A percentile compares a stretch with the other conserved stretches of the same genome.
phyloP scores from a whole-genome alignment of 2,113 vertebrate species.

The Thamnophis sirtalis region DNA sequence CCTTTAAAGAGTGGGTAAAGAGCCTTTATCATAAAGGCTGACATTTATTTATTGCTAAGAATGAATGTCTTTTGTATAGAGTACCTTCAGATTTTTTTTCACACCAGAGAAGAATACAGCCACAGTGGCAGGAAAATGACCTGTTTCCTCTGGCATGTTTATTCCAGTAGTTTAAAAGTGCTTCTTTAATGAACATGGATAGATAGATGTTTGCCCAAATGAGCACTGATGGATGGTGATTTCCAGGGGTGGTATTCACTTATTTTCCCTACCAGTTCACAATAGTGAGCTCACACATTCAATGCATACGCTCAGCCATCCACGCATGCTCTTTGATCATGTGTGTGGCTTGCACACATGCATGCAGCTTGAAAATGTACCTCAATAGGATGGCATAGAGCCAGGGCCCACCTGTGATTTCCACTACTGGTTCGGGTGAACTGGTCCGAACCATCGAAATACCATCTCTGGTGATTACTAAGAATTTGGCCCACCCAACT shows the following conservation, averaged over 20 bases:
- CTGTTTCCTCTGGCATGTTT: neutral
- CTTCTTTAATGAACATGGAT: neutral
- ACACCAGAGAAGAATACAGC: conserved; percentile 42
- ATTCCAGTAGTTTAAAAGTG: neutral
- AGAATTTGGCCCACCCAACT: neutral
- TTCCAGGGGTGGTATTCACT: neutral
- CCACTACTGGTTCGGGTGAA: no score
- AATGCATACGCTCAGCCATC: no score
- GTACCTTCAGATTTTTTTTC: conserved; percentile 28
- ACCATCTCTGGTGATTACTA: neutral
- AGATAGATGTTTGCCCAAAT: neutral
- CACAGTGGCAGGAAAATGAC: conserved; percentile 13
- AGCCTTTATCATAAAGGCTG: neutral
- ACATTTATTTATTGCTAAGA: neutral
- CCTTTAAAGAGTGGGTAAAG: neutral
- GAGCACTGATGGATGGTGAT: neutral
- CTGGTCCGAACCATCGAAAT: no score
- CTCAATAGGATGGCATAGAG: no score
- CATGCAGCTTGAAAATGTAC: no score
- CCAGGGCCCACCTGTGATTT: no score
- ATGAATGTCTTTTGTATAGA: conserved; percentile 24
- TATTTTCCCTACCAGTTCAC: no score
- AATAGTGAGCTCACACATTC: no score
- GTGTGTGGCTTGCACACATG: no score
- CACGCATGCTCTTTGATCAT: no score